Evolutionary conservation across 1,140 invertebrate species (phyloP).

Genomic region (Drosophila sturtevanti): DNA sequence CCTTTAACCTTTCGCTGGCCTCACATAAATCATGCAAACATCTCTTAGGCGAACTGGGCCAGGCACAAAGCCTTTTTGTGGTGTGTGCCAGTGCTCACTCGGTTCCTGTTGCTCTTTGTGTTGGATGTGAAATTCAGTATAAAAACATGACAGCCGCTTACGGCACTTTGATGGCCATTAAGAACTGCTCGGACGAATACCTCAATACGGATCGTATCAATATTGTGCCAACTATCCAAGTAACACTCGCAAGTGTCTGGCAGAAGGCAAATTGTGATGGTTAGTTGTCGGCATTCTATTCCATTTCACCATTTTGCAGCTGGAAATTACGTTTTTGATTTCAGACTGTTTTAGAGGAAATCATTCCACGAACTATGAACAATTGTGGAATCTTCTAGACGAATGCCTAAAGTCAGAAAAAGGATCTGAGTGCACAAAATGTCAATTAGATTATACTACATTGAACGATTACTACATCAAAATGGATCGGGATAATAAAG

Average conservation of each 20-base stretch:
- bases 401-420: not conserved
- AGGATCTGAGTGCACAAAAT: constrained; percentile 30
- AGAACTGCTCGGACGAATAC: constrained; percentile 57
- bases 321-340: not conserved
- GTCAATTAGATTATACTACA: constrained; percentile 37
- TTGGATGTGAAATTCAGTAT: constrained; percentile 22
- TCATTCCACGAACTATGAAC: constrained; percentile 24
- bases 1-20: not conserved
- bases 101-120: constrained; percentile 57
- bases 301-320: not conserved
- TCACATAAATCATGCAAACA: not conserved
- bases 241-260: constrained; percentile 58
- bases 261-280: constrained; percentile 64
- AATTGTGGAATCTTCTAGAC: not conserved
- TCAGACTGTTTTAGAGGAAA: constrained; percentile 58
- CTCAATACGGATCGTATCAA: constrained; percentile 70
- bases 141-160: constrained; percentile 11
- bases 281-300: constrained; percentile 22
- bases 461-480: constrained; percentile 60
- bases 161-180: constrained; percentile 8
- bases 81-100: constrained; percentile 59
- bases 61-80: constrained; percentile 54
- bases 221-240: constrained; percentile 57
- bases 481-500: constrained; percentile 59
- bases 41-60: constrained; percentile 40